phyloP scores from a whole-genome alignment of 2,797 vertebrate species.

The Premnoplex brunnescens region DNA sequence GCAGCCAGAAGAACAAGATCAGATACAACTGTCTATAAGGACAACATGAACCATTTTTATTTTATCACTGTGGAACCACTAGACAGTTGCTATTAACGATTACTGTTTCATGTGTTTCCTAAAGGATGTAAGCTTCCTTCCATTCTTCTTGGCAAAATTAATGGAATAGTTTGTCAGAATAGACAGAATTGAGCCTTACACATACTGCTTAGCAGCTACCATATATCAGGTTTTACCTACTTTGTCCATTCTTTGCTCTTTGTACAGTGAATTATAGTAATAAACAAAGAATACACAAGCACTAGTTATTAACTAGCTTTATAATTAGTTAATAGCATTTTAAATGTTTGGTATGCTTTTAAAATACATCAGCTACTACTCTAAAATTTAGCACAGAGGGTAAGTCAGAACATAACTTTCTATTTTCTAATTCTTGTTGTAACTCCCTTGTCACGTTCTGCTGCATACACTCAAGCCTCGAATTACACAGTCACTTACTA shows the following conservation, averaged over 20 bases:
- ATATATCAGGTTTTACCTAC: neutral
- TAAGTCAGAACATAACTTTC: neutral
- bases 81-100: neutral
- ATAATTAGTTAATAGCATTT: neutral
- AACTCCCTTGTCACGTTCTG: neutral
- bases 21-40: neutral
- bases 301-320: neutral
- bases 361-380: neutral
- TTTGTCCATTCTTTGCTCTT: neutral
- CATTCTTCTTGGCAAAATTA: neutral
- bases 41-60: neutral
- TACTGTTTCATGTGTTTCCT: neutral
- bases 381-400: neutral
- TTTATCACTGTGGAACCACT: neutral
- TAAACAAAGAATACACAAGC: neutral
- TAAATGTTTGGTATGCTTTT: neutral
- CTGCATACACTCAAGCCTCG: neutral
- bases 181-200: neutral
- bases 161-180: neutral
- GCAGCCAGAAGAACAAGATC: neutral
- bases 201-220: neutral
- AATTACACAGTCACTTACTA: neutral
- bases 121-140: neutral
- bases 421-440: neutral
- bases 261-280: neutral